A percentile compares a stretch with the other conserved stretches of the same genome.
Conservation (phyloP, 1,140 invertebrate genomes). For the Zaprionus lachaisei region DNA sequence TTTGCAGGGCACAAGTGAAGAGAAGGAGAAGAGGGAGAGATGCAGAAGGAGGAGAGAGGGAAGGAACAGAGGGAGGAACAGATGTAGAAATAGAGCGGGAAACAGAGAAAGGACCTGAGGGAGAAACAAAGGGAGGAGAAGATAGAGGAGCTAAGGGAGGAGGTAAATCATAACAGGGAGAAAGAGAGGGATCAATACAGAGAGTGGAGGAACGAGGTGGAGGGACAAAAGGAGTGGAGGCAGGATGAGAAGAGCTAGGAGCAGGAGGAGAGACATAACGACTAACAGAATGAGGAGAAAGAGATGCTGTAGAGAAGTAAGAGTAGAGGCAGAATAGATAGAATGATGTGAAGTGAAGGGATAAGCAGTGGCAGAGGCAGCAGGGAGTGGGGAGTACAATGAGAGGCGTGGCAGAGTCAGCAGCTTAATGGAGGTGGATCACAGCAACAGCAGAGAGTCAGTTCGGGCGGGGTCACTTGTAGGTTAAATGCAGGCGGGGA, state of each 20-base stretch:
- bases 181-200: no score
- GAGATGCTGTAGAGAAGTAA: no score
- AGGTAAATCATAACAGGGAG: background rate
- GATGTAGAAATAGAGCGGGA: background rate
- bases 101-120: background rate
- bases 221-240: no score
- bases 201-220: no score
- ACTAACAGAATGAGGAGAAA: no score
- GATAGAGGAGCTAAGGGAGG: background rate
- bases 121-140: background rate
- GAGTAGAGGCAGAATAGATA: no score
- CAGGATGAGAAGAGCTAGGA: no score
- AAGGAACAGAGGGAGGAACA: no score
- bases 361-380: slow-evolving; percentile 7
- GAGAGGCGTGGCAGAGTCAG: background rate
- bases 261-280: no score
- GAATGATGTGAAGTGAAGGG: no score
- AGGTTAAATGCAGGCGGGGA: slow-evolving; percentile 60
- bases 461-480: slow-evolving; percentile 52
- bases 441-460: background rate
- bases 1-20: slow-evolving; percentile 19
- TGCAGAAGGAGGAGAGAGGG: background rate
- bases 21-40: background rate
- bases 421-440: background rate
- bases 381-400: background rate